These are phyloP conservation scores for Chlorospingus semifuscus DNA, from an alignment of 2,797 vertebrate genomes.

Conservation along the genomic window DNA sequence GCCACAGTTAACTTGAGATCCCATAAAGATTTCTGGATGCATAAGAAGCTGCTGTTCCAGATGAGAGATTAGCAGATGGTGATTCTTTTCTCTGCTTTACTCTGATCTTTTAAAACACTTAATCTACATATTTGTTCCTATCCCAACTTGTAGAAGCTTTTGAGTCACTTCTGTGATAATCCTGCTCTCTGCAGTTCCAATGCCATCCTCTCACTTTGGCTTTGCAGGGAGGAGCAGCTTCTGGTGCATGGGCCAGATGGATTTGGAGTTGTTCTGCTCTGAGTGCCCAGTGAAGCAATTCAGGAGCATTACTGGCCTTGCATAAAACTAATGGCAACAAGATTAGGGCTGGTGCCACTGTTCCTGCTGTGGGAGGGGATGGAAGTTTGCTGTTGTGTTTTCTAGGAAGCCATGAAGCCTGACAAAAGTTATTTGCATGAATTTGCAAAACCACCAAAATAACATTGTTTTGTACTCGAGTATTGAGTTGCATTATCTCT, in stretches of 20 bases:
- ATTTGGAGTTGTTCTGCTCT: background rate
- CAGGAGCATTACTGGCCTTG: background rate
- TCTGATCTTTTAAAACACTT: background rate
- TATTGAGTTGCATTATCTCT: background rate
- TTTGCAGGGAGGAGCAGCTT: background rate
- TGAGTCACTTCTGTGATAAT: background rate
- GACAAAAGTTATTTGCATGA: background rate
- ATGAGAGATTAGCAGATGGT: background rate
- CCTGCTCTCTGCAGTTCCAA: background rate
- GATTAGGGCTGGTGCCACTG: background rate
- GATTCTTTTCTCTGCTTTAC: background rate
- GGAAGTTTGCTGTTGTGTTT: background rate
- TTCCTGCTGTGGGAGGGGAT: background rate
- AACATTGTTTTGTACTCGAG: background rate
- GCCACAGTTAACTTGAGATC: background rate
- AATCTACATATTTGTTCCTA: background rate
- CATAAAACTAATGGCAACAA: background rate
- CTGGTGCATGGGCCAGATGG: background rate
- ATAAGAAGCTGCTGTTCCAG: background rate
- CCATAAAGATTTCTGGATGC: background rate
- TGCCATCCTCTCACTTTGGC: background rate
- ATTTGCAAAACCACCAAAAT: background rate
- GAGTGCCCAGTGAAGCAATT: background rate
- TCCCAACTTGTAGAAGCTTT: background rate
- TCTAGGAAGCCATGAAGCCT: background rate